These are phyloP conservation scores for Grus americana DNA, from an alignment of 2,113 vertebrate genomes.

Conservation along the genomic window DNA sequence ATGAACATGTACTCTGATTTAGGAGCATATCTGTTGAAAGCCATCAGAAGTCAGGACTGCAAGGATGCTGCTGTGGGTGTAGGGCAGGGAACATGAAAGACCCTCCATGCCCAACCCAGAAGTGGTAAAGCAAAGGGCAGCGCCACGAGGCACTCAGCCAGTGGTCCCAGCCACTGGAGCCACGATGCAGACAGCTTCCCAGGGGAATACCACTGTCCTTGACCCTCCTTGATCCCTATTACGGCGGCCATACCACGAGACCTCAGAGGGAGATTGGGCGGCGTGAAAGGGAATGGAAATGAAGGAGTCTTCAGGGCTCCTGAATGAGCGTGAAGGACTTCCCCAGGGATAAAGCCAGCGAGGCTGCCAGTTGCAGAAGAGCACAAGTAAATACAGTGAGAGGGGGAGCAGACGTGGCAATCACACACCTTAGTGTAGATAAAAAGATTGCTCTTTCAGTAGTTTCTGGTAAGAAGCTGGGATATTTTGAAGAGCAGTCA, in stretches of 20 bases:
- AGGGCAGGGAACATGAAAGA: background rate
- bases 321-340: background rate
- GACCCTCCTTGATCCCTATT: conserved; percentile 33
- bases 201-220: background rate
- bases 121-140: background rate
- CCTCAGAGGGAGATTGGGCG: background rate
- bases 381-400: background rate
- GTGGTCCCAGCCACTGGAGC: background rate
- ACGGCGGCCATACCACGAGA: background rate
- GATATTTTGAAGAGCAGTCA: background rate
- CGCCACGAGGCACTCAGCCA: background rate
- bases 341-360: background rate
- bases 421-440: background rate
- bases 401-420: background rate
- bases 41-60: background rate
- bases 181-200: background rate
- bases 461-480: background rate
- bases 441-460: background rate
- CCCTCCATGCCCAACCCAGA: rapidly evolving
- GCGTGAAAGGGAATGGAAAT: background rate
- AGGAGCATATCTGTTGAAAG: background rate
- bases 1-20: background rate
- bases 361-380: background rate
- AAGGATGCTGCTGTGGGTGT: background rate
- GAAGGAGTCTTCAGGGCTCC: background rate